phyloP scores from a whole-genome alignment of 2,888 invertebrate species.

The Achlya flavicornis region DNA sequence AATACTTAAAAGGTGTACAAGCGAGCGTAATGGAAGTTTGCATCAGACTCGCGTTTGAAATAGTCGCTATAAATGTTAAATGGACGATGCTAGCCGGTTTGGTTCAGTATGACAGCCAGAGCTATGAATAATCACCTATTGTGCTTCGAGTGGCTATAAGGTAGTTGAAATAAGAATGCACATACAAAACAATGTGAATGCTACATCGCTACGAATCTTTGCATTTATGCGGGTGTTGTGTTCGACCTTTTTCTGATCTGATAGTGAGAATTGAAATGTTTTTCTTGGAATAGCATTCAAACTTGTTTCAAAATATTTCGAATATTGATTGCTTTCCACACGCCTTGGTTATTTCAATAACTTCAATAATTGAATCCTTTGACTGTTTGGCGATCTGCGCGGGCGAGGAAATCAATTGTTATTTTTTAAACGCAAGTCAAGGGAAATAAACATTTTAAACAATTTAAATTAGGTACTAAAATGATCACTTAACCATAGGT shows the following conservation, averaged over 20 bases:
- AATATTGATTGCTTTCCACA: too few species aligned
- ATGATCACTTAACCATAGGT: too few species aligned
- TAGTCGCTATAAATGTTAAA: constrained; percentile 59
- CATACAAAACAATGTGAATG: constrained; percentile 3
- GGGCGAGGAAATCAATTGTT: too few species aligned
- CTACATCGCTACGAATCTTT: not conserved
- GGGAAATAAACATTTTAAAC: too few species aligned
- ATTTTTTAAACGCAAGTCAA: too few species aligned
- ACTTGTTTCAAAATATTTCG: too few species aligned
- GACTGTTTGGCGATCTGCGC: too few species aligned
- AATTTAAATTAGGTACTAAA: too few species aligned
- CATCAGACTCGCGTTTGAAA: constrained; percentile 53
- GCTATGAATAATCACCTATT: constrained; percentile 14
- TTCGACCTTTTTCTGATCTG: constrained; percentile 13
- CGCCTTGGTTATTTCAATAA: too few species aligned
- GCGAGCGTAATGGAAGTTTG: constrained; percentile 40
- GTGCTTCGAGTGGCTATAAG: constrained; percentile 7
- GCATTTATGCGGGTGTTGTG: constrained; percentile 17
- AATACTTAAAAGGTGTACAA: constrained; percentile 47
- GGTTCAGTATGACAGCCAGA: constrained; percentile 26
- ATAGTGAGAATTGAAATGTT: not conserved
- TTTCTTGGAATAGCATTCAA: not conserved
- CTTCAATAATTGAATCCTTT: too few species aligned
- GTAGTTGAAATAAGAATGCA: constrained; percentile 2
- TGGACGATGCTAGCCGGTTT: constrained; percentile 40